These are phyloP conservation scores for Cotesia typhae DNA, from an alignment of 1,140 invertebrate genomes.

Conservation along the genomic window DNA sequence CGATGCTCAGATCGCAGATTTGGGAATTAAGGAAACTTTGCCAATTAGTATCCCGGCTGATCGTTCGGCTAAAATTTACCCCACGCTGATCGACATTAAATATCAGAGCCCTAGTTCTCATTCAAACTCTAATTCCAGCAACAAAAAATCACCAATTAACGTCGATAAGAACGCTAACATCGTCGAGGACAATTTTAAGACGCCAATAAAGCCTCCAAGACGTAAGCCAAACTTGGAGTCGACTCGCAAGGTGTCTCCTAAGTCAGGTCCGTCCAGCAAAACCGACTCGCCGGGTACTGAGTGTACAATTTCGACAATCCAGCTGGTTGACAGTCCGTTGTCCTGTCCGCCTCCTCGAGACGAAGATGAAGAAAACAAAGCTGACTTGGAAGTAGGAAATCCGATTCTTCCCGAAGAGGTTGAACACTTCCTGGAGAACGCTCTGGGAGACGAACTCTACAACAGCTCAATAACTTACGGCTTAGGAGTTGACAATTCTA, in stretches of 20 bases:
- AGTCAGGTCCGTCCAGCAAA: constrained; percentile 16
- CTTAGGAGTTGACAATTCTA: constrained; percentile 22
- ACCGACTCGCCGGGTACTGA: constrained; percentile 26
- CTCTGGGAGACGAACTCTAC: constrained; percentile 50
- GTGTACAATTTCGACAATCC: constrained; percentile 39
- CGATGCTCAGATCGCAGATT: constrained; percentile 30
- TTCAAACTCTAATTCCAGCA: no score
- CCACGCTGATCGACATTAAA: constrained; percentile 19
- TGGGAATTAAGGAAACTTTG: constrained; percentile 20
- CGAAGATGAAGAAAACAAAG: not conserved
- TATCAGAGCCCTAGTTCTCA: not conserved
- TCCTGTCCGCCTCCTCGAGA: not conserved
- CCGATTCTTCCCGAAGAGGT: constrained; percentile 43
- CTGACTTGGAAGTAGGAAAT: not conserved
- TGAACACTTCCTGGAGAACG: constrained; percentile 49
- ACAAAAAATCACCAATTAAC: not conserved
- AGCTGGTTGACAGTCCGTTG: constrained; percentile 14
- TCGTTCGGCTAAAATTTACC: constrained; percentile 30
- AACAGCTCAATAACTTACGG: constrained; percentile 40
- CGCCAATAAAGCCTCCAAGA: not conserved
- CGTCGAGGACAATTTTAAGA: not conserved
- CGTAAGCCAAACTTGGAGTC: constrained; percentile 14
- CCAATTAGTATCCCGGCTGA: not conserved
- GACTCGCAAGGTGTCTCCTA: constrained; percentile 4
- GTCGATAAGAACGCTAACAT: not conserved